These are phyloP conservation scores for Stegostoma tigrinum DNA, from an alignment of 2,113 vertebrate genomes.

Conservation along the genomic window DNA sequence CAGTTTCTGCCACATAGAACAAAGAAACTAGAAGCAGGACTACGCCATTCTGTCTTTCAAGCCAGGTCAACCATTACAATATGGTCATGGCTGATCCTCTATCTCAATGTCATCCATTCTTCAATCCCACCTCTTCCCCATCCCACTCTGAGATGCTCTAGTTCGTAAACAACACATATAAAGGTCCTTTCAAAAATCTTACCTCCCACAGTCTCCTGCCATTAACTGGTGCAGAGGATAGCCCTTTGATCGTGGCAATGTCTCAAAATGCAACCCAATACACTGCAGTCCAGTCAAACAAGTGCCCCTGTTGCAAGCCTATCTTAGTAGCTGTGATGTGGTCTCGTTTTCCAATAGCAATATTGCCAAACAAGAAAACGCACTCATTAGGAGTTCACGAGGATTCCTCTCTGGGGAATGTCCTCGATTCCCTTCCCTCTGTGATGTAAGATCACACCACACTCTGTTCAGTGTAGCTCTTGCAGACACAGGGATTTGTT, in stretches of 20 bases:
- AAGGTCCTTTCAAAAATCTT: background rate
- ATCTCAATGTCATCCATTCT: background rate
- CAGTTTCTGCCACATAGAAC: background rate
- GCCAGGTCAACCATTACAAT: no score
- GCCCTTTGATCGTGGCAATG: background rate
- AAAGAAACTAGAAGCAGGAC: no score
- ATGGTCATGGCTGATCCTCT: no score
- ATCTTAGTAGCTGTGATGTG: background rate
- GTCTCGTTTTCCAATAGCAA: background rate
- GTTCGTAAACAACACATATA: background rate
- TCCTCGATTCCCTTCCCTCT: conserved; percentile 8
- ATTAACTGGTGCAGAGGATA: background rate
- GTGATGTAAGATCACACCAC: conserved; percentile 23
- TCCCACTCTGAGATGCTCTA: background rate
- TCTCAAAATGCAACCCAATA: background rate
- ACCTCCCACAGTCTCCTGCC: background rate
- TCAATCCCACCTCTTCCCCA: background rate
- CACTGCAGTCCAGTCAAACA: background rate
- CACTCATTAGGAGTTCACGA: conserved; percentile 17
- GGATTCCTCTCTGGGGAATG: conserved; percentile 7
- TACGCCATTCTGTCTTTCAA: no score
- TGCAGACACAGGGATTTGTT: conserved; percentile 29
- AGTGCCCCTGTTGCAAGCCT: background rate
- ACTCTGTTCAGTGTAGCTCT: conserved; percentile 21
- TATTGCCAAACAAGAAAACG: background rate